phyloP scores from a whole-genome alignment of 2,888 invertebrate species.

The Drosophila putrida region DNA sequence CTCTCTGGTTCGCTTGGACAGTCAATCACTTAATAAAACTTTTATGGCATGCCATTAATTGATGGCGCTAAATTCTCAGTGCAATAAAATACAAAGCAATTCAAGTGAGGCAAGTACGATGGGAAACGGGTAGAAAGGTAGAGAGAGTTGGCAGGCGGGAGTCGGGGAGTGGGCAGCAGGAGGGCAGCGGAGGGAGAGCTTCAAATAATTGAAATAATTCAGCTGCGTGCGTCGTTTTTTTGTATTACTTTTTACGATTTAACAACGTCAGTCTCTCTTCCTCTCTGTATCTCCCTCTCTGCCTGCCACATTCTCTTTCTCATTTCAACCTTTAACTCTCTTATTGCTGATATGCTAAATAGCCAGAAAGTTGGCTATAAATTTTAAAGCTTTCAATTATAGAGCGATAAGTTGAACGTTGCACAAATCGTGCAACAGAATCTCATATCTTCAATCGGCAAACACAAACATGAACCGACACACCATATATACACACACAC shows the following conservation, averaged over 20 bases:
- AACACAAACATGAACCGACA: conserved; percentile 23
- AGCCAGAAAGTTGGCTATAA: conserved; percentile 65
- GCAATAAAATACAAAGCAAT: conserved; percentile 59
- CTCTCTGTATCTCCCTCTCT: background rate
- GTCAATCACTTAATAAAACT: conserved; percentile 80
- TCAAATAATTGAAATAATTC: conserved; percentile 48
- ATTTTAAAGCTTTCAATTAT: conserved; percentile 76
- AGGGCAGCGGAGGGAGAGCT: conserved; percentile 1
- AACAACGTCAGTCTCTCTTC: no score
- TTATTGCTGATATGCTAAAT: conserved; percentile 67
- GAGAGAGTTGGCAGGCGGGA: no score
- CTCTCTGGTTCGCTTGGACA: conserved; percentile 44
- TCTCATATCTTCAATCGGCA: conserved; percentile 38
- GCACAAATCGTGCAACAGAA: conserved; percentile 35
- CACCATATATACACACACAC: conserved; percentile 10
- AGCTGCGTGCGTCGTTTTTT: conserved; percentile 32
- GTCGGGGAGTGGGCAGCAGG: background rate
- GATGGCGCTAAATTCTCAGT: conserved; percentile 65
- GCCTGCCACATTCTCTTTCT: background rate
- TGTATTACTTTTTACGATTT: conserved; percentile 55
- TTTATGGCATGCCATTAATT: conserved; percentile 79
- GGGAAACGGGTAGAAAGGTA: background rate
- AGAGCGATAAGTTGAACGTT: conserved; percentile 64
- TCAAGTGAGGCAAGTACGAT: background rate
- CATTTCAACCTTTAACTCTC: background rate